A percentile compares a stretch with the other conserved stretches of the same genome.
Conservation (phyloP, 1,140 invertebrate species). For the Drosophila virilis region DNA sequence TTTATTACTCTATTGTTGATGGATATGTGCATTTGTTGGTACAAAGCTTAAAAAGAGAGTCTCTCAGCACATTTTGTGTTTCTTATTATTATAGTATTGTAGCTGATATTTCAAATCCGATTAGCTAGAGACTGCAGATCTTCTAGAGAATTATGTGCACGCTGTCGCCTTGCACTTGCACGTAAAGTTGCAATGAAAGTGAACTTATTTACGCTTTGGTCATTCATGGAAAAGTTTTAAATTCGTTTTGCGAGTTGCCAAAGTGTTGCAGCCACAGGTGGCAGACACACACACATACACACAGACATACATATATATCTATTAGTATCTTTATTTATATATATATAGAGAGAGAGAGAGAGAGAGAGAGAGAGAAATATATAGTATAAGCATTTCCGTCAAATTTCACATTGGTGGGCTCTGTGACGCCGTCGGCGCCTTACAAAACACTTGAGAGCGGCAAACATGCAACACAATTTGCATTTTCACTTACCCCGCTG, state of each 20-base stretch:
- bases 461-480: constrained; percentile 56
- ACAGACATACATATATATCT: neutral
- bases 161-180: neutral
- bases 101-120: too few species aligned
- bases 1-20: too few species aligned
- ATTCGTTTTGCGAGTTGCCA: constrained; percentile 7
- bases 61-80: too few species aligned
- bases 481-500: constrained; percentile 28
- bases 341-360: neutral
- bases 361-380: neutral
- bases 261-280: constrained; percentile 36
- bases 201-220: constrained; percentile 19
- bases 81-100: too few species aligned
- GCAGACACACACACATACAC: constrained; percentile 6
- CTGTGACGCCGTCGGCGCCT: constrained; percentile 42
- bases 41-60: too few species aligned
- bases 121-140: too few species aligned
- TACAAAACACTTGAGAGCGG: constrained; percentile 49
- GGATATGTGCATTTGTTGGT: too few species aligned
- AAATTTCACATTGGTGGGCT: constrained; percentile 39
- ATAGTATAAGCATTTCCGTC: constrained; percentile 21
- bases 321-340: neutral
- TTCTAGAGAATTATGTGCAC: neutral
- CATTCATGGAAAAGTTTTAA: constrained; percentile 29
- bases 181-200: constrained; percentile 13